A percentile compares a stretch with the other conserved stretches of the same genome.
phyloP scores from a whole-genome alignment of 2,797 vertebrate genomes.

The Malacoraja senta region DNA sequence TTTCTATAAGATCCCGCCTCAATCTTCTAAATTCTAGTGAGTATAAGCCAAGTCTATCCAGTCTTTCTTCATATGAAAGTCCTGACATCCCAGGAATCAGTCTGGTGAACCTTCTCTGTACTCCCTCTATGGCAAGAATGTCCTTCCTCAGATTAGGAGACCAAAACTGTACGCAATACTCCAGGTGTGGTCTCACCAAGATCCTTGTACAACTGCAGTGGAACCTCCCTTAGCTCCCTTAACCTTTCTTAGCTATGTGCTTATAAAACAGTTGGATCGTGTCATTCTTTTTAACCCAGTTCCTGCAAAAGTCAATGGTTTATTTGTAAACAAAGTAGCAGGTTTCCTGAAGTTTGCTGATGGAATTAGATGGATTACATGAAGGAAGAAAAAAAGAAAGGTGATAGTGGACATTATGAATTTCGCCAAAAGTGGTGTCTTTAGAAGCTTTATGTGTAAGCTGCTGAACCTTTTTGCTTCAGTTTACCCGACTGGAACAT shows the following conservation, averaged over 20 bases:
- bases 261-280: not conserved
- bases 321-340: not conserved
- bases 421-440: not conserved
- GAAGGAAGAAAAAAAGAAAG: not conserved
- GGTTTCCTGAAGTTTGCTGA: not conserved
- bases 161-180: too few relatives aligned
- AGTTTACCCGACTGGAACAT: not conserved
- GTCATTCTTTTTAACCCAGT: not conserved
- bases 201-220: too few relatives aligned
- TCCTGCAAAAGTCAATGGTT: not conserved
- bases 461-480: not conserved
- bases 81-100: too few relatives aligned
- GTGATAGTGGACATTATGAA: not conserved
- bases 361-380: not conserved
- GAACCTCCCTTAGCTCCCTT: too few relatives aligned
- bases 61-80: too few relatives aligned
- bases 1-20: too few relatives aligned
- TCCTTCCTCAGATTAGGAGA: too few relatives aligned
- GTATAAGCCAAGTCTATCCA: too few relatives aligned
- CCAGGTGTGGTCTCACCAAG: too few relatives aligned
- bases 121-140: too few relatives aligned
- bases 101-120: too few relatives aligned
- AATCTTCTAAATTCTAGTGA: too few relatives aligned
- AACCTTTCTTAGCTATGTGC: not conserved
- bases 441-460: not conserved